These are phyloP conservation scores for Saccopteryx bilineata DNA, from an alignment of 2,113 vertebrate genomes.

Conservation along the genomic window DNA sequence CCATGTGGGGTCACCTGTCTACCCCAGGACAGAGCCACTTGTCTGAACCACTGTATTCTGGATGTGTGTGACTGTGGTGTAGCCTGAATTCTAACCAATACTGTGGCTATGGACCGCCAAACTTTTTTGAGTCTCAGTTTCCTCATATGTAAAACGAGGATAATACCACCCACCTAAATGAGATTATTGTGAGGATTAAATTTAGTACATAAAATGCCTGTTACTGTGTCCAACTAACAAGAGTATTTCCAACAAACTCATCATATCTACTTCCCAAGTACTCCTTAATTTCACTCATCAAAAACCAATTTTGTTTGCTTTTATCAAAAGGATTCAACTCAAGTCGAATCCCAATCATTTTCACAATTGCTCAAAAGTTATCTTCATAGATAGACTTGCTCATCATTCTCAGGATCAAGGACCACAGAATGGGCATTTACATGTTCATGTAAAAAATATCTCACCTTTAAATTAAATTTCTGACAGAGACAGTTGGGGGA, in stretches of 20 bases:
- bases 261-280: neutral
- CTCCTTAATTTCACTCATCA: neutral
- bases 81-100: neutral
- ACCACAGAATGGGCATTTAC: neutral
- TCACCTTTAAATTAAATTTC: conserved; percentile 48
- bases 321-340: conserved; percentile 10
- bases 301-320: neutral
- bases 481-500: neutral
- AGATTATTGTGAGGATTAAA: neutral
- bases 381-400: neutral
- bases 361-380: conserved; percentile 41
- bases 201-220: conserved; percentile 30
- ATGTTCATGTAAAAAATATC: conserved; percentile 21
- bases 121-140: conserved; percentile 27
- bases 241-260: conserved; percentile 18
- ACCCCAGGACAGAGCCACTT: neutral
- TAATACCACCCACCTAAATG: neutral
- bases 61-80: neutral
- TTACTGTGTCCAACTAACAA: neutral
- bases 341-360: conserved; percentile 7
- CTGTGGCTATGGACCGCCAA: neutral
- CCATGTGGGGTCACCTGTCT: neutral
- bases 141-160: conserved; percentile 3
- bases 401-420: conserved; percentile 29
- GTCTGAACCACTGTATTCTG: neutral